phyloP scores from a whole-genome alignment of 2,113 vertebrate genomes.

The Okapia johnstoni region DNA sequence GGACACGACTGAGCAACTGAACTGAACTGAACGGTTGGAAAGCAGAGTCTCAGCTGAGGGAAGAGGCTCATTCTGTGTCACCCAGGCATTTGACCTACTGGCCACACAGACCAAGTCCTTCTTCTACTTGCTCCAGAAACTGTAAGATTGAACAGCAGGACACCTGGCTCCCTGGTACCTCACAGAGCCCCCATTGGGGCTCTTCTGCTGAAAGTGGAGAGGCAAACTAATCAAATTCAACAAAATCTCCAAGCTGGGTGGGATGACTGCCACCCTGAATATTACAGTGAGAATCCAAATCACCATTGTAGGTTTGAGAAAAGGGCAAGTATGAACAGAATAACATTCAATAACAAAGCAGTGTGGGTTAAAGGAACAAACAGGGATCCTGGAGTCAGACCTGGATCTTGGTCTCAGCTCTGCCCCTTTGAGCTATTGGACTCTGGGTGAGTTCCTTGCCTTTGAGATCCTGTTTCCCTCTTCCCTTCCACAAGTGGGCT shows the following conservation, averaged over 20 bases:
- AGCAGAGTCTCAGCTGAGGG: background rate
- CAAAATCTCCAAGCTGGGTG: background rate
- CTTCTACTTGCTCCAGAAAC: background rate
- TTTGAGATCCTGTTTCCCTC: background rate
- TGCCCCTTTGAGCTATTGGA: background rate
- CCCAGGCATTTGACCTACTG: background rate
- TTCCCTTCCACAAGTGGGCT: background rate
- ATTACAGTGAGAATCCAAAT: background rate
- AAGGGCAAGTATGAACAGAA: background rate
- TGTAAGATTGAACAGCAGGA: background rate
- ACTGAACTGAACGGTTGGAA: background rate
- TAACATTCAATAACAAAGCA: background rate
- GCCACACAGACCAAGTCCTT: background rate
- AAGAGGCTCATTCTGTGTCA: background rate
- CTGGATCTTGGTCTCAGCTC: background rate
- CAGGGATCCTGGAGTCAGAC: background rate
- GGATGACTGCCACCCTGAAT: background rate
- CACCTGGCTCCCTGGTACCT: background rate
- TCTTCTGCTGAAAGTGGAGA: background rate
- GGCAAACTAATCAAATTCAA: background rate
- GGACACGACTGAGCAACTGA: background rate
- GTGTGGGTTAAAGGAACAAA: background rate
- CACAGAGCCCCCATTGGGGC: background rate
- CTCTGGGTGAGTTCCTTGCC: background rate
- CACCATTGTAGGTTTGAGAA: background rate